Evolutionary conservation across 1,140 invertebrate genomes (phyloP).

Genomic region (Ceratosolen solmsi): DNA sequence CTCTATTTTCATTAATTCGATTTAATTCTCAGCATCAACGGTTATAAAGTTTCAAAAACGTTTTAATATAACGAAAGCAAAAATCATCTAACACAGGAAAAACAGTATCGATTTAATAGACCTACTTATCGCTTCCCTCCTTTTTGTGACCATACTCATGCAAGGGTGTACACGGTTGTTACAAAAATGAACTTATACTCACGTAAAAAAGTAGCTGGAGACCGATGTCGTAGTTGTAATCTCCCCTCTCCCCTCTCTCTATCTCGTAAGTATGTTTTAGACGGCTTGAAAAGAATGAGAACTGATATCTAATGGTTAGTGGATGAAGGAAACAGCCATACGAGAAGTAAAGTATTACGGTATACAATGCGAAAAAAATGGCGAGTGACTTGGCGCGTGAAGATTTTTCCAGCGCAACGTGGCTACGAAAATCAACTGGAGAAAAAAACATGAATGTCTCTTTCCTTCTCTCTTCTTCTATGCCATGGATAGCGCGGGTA

Average conservation of each 20-base stretch:
- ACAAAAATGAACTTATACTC: constrained; percentile 48
- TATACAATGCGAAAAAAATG: neutral
- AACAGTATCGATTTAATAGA: neutral
- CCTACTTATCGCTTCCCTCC: neutral
- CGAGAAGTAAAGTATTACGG: neutral
- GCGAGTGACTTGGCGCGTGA: constrained; percentile 13
- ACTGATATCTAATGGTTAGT: constrained; percentile 29
- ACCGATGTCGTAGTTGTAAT: constrained; percentile 44
- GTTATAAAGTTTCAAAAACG: too few species aligned
- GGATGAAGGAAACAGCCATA: constrained; percentile 27
- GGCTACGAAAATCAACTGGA: constrained; percentile 8
- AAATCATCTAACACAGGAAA: too few species aligned
- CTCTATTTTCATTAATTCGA: too few species aligned
- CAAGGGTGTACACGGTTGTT: too few species aligned
- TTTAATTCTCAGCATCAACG: too few species aligned
- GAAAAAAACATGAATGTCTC: constrained; percentile 3
- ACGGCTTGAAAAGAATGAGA: constrained; percentile 11
- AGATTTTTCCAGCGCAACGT: constrained; percentile 28
- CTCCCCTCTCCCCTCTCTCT: neutral
- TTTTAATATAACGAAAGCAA: too few species aligned
- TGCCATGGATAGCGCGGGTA: neutral
- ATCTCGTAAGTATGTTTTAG: neutral
- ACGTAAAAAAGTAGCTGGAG: constrained; percentile 40
- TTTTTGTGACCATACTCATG: too few species aligned
- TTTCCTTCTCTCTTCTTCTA: neutral